Evolutionary conservation across 2,888 invertebrate genomes (phyloP), one percentile per base, ranked within the genome.

Genomic region (Punctoribates punctum): DNA sequence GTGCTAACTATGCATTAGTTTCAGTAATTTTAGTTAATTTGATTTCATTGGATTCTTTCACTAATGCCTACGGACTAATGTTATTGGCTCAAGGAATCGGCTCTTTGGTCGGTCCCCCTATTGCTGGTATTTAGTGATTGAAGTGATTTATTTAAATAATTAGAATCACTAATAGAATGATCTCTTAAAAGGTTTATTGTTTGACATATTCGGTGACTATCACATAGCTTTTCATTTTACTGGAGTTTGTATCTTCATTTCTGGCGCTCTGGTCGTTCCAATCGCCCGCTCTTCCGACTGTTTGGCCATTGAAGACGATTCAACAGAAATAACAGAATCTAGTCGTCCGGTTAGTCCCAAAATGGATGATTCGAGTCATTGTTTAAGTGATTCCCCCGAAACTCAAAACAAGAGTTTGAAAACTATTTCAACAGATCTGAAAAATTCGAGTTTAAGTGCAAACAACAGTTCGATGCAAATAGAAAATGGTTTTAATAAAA

Each of bases 1-100:
- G 94, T 34, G 94, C 94, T 77, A 95, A 95, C 86, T 96, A 94
- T 85, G 90, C 93, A 2, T 87, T 96, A 57, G 93, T 94, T 27
- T 92, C 92, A 82, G 93, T 94, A 81, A 93, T 96, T 79, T 87
- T 95, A 77, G 93, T 95, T 77, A 91, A 95, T 83, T 88, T 94
- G 81, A 91, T 95, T 79, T 91, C 93, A n/a, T 84, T 96, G 80
- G 93, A 94, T 83, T 88, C 91, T 81, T 94, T 96, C 83, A 93
- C 94, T 70, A 93, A 91, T 83, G 94, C 94, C 5, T 96, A 95
- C 82, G 96, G 96, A 0, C 85, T 96, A 81, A 85, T 94, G 81
- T 86, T 94, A 82, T 86, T 96, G 73, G 91, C 93, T 27, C 94
- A 96, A 84, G 96, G 96, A 1, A 84, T 95, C 46, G 94, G 93